Base-by-base conservation (phyloP, 2,113 vertebrate species). In the Carassius gibelio region DNA sequence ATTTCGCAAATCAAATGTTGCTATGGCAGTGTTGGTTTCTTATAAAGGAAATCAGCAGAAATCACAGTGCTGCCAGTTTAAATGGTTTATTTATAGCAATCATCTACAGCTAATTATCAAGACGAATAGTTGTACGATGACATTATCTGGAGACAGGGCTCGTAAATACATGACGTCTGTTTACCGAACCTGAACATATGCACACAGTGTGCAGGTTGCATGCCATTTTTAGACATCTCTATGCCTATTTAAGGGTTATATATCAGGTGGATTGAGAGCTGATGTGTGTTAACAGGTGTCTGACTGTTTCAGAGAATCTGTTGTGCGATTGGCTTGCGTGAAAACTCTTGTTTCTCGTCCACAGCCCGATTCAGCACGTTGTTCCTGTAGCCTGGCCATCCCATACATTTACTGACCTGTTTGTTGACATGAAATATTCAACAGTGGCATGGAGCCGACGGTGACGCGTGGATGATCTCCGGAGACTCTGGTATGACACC, bases 341-440 rank as follows among this genome's bases (percentile, higher is more conserved):
- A 72, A 72, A 72, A 72, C 69, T 55, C 77, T 50, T 55, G 7
- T 5, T 72, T 10, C 78, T 71, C 57, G 0, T 66, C 71, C 71
- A 15, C 64, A 36, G 74, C 74, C 71, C 62, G 21, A 78, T 48
- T 34, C 17, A 26, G 34, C 30, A 1, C 23, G 23, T 48, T 23
- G 55, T 62, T 76, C 83, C 15, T 30, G 10, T 78, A 14, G 52
- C 19, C 52, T 50, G 13, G 7, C 36, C 19, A 42, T 36, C 62
- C 50, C 64, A 19, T 59, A 38, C 8, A 15, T 2, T 82, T 69
- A 50, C 74, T 17, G 42, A 68, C 81, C 71, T 23, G n/a, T 86
- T 76, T 84, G 61, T 85, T 38, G 61, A 45, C 81, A 80, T 88
- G 80, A 83, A 86, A 85, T 80, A 83, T 88, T 85, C 80, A 88